These are phyloP conservation scores for Chaetophractus vellerosus DNA, from an alignment of 2,797 vertebrate genomes.

Conservation along the genomic window DNA sequence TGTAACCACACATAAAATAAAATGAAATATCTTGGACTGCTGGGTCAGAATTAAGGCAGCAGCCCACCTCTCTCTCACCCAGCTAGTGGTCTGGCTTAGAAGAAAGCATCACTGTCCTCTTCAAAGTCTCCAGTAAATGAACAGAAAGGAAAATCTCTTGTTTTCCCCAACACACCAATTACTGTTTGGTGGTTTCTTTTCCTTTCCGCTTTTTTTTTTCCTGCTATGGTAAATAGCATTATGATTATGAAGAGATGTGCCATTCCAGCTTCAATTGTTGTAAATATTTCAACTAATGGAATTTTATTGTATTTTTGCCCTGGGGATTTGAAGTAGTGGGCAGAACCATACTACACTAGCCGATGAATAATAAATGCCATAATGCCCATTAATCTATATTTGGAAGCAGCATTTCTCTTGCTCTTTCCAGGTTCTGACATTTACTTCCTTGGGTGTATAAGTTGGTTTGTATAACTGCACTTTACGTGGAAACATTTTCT, in stretches of 20 bases:
- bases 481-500: constrained; percentile 57
- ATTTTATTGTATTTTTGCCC: constrained; percentile 61
- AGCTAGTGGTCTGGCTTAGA: background rate
- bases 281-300: constrained; percentile 79
- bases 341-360: constrained; percentile 29
- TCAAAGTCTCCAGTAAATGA: background rate
- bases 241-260: background rate
- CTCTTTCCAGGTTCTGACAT: constrained; percentile 54
- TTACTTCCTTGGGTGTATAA: background rate
- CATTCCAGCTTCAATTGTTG: constrained; percentile 38
- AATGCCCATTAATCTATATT: constrained; percentile 64
- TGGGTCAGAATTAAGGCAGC: background rate
- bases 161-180: background rate
- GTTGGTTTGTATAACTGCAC: constrained; percentile 9
- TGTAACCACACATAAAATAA: background rate
- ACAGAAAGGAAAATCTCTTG: background rate
- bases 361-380: constrained; percentile 72
- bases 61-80: background rate
- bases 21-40: background rate
- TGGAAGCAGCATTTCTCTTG: constrained; percentile 55
- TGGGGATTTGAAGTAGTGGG: constrained; percentile 17
- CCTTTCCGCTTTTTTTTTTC: background rate
- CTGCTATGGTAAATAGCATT: background rate
- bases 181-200: background rate
- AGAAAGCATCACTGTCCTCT: background rate